Conservation (phyloP, 2,113 vertebrate genomes). For the Rhagologus leucostigma region DNA sequence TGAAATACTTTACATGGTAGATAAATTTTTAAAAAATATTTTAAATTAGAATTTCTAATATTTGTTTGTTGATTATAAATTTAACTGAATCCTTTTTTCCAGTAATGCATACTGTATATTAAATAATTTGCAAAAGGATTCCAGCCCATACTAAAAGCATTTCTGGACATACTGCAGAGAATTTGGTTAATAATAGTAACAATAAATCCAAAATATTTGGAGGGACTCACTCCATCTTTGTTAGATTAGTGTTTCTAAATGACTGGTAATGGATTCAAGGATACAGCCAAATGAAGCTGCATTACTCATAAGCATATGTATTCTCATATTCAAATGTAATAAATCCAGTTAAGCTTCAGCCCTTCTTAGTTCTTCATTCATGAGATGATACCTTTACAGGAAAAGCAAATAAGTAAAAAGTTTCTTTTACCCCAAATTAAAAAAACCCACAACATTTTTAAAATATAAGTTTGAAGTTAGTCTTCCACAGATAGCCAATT, state of each 20-base stretch:
- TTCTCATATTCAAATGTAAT: conserved; percentile 70
- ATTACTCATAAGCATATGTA: conserved; percentile 65
- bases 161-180: conserved; percentile 31
- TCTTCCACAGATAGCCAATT: conserved; percentile 90
- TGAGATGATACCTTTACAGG: conserved; percentile 64
- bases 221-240: conserved; percentile 60
- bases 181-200: conserved; percentile 64
- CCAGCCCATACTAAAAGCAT: conserved; percentile 12
- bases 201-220: conserved; percentile 59
- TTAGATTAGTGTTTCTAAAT: conserved; percentile 66
- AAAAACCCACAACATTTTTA: conserved; percentile 52
- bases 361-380: conserved; percentile 74
- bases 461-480: conserved; percentile 82
- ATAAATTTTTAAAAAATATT: neutral
- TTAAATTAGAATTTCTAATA: conserved; percentile 2
- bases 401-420: conserved; percentile 81
- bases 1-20: neutral
- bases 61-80: conserved; percentile 23
- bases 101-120: conserved; percentile 1
- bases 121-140: conserved; percentile 3
- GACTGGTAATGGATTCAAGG: conserved; percentile 65
- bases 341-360: conserved; percentile 70
- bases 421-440: conserved; percentile 74
- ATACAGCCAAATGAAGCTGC: conserved; percentile 67
- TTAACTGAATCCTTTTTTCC: neutral